Evolutionary conservation across 2,888 invertebrate species (phyloP).

Genomic region (Tachina grossa): DNA sequence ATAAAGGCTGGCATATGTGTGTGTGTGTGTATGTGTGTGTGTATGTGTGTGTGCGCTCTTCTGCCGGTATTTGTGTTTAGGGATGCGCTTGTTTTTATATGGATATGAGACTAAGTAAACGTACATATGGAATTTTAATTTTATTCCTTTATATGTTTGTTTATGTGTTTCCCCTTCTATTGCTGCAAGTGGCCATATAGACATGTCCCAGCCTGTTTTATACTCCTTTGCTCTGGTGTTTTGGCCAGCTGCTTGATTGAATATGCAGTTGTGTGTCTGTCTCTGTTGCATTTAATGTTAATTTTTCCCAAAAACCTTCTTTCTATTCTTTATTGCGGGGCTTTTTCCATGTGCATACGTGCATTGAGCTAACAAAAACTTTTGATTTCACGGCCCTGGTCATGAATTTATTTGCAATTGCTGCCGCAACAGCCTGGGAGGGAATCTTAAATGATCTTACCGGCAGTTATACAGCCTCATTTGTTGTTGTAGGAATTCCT

Average conservation of each 20-base stretch:
- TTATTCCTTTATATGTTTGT: constrained; percentile 65
- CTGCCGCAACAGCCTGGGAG: constrained; percentile 85
- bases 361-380: constrained; percentile 90
- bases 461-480: constrained; percentile 73
- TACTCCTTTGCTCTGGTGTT: background rate
- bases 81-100: constrained; percentile 22
- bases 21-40: background rate
- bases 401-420: constrained; percentile 88
- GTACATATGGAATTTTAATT: constrained; percentile 68
- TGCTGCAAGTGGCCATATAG: background rate
- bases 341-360: constrained; percentile 87
- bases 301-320: constrained; percentile 83
- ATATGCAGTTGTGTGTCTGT: background rate
- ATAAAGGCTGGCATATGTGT: constrained; percentile 22
- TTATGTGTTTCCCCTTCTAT: constrained; percentile 35
- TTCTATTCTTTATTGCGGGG: constrained; percentile 90
- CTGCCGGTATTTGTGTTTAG: constrained; percentile 28
- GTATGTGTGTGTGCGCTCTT: too few relatives aligned
- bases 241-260: constrained; percentile 17
- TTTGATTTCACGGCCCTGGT: constrained; percentile 90
- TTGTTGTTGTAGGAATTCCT: constrained; percentile 77
- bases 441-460: constrained; percentile 77
- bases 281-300: background rate
- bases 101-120: constrained; percentile 60
- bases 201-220: background rate